phyloP scores from a whole-genome alignment of 2,888 invertebrate genomes.

The Epinotia ramella region DNA sequence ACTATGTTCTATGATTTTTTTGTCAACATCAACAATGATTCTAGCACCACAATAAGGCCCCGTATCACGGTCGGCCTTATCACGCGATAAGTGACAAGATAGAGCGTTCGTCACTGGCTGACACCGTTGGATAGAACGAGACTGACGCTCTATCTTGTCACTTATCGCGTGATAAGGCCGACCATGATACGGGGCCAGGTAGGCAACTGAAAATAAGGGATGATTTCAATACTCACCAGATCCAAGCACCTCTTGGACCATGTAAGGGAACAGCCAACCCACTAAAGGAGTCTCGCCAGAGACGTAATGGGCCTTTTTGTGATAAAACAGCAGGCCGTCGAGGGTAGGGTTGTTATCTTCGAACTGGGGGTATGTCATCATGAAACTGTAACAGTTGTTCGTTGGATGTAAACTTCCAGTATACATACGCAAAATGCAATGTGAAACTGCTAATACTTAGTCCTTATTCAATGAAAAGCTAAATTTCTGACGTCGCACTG shows the following conservation, averaged over 20 bases:
- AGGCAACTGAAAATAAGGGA: background rate
- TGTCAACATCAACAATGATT: no score
- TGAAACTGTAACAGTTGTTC: slow-evolving; percentile 61
- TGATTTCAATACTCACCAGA: slow-evolving; percentile 60
- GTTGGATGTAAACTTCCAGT: background rate
- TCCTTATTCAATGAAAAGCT: background rate
- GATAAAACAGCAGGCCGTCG: slow-evolving; percentile 97
- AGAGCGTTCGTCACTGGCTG: no score
- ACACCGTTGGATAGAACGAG: no score
- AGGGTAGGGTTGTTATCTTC: slow-evolving; percentile 79
- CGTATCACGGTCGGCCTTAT: no score
- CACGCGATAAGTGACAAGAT: no score
- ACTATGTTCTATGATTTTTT: no score
- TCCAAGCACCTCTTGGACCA: slow-evolving; percentile 92
- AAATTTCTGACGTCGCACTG: background rate
- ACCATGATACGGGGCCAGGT: no score
- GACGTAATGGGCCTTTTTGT: slow-evolving; percentile 92
- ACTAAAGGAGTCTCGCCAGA: slow-evolving; percentile 94
- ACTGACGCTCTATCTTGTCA: no score
- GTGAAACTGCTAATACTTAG: no score
- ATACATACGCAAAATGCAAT: background rate
- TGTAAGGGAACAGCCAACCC: slow-evolving; percentile 95
- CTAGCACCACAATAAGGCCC: no score
- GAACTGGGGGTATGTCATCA: slow-evolving; percentile 69
- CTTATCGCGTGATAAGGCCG: no score